Percentiles rank a stretch among this genome's conserved stretches.
Evolutionary conservation across 2,797 vertebrate species (phyloP).

Genomic region (Hoplostethus mediterraneus): DNA sequence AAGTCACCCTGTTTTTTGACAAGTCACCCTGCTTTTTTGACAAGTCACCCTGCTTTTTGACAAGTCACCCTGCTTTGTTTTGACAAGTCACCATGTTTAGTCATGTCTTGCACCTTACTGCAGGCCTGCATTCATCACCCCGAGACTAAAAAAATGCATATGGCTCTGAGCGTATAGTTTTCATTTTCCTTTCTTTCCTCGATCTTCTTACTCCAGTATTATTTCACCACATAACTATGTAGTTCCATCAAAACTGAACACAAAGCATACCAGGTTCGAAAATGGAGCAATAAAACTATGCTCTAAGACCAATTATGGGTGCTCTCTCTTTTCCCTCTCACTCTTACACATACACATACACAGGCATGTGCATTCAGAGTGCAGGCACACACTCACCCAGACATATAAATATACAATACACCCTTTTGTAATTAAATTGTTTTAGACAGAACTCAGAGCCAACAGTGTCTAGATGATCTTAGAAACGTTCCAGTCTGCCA

Average conservation of each 20-base stretch:
- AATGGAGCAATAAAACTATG: constrained; percentile 74
- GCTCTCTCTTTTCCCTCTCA: constrained; percentile 35
- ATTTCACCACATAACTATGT: constrained; percentile 85
- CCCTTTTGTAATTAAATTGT: constrained; percentile 36
- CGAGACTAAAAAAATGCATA: constrained; percentile 46
- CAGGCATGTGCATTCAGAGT: background rate
- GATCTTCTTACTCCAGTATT: constrained; percentile 51
- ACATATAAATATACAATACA: constrained; percentile 58
- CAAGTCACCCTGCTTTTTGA: background rate
- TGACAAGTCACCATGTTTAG: constrained; percentile 6
- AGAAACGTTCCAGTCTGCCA: constrained; percentile 45
- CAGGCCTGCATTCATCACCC: constrained; percentile 53
- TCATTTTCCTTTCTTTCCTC: constrained; percentile 41
- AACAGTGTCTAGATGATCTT: constrained; percentile 47
- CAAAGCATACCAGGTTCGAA: constrained; percentile 67
- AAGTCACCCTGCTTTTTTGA: background rate
- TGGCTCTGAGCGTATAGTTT: constrained; percentile 55
- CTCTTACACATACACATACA: constrained; percentile 16
- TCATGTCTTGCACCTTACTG: constrained; percentile 28
- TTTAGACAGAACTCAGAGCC: constrained; percentile 39
- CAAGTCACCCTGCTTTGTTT: too few relatives aligned
- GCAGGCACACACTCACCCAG: constrained; percentile 22
- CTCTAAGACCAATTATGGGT: constrained; percentile 84
- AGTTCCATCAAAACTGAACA: constrained; percentile 76
- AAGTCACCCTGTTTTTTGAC: too few relatives aligned